Percentiles rank a stretch among this genome's conserved stretches.
These are phyloP conservation scores for Lagorchestes hirsutus DNA, from an alignment of 2,797 vertebrate species.

Conservation along the genomic window DNA sequence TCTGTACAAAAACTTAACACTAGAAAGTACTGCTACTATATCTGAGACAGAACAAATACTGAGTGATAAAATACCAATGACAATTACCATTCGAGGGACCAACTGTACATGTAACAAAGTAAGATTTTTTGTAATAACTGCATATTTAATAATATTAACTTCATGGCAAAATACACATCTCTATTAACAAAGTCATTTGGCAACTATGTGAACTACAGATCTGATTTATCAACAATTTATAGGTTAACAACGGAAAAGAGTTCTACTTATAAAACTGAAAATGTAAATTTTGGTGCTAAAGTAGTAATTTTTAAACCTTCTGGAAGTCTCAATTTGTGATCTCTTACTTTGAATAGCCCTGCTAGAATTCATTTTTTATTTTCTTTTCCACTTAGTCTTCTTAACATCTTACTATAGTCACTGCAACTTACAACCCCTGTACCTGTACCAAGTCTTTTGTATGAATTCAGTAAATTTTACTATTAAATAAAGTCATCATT, in stretches of 20 bases:
- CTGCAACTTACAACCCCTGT: background rate
- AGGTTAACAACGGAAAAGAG: background rate
- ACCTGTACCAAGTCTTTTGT: background rate
- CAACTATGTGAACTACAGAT: background rate
- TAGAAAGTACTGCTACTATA: background rate
- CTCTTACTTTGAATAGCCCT: background rate
- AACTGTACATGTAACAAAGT: background rate
- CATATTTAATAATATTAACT: background rate
- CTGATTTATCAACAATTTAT: background rate
- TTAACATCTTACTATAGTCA: background rate
- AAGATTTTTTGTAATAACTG: background rate
- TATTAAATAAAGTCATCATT: background rate
- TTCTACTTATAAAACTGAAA: background rate
- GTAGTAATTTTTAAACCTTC: background rate
- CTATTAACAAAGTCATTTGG: background rate
- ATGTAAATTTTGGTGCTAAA: background rate
- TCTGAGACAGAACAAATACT: background rate
- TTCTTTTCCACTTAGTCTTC: background rate
- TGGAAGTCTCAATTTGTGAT: background rate
- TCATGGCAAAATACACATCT: background rate
- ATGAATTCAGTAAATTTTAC: background rate
- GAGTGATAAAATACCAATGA: background rate
- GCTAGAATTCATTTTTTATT: background rate
- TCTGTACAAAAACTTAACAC: background rate
- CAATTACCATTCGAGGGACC: background rate